These are phyloP conservation scores for Microtus richardsoni DNA, from an alignment of 2,113 vertebrate genomes.

Conservation along the genomic window DNA sequence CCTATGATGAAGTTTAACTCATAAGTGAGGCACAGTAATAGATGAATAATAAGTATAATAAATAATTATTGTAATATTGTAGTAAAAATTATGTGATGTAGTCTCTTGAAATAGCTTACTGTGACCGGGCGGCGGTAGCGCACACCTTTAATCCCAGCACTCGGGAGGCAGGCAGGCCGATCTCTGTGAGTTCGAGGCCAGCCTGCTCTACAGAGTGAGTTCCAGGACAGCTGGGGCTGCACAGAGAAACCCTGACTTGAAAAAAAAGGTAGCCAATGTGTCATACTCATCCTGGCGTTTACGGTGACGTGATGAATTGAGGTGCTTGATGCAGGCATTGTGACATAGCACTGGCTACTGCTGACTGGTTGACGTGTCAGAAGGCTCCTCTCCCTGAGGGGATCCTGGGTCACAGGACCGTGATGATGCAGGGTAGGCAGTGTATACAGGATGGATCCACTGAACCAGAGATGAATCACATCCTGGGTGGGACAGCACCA, in stretches of 20 bases:
- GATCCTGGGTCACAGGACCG: background rate
- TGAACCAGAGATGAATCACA: conserved; percentile 24
- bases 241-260: background rate
- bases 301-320: background rate
- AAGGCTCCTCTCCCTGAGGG: background rate
- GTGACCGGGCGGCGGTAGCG: fast-evolving
- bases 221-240: background rate
- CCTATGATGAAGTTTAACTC: background rate
- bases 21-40: background rate
- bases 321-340: background rate
- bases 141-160: background rate
- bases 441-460: background rate
- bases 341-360: background rate
- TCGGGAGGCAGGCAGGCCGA: background rate
- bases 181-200: background rate
- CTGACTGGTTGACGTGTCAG: background rate
- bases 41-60: background rate
- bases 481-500: background rate
- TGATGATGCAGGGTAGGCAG: background rate
- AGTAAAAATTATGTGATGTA: too few relatives aligned
- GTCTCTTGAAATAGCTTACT: background rate
- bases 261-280: background rate
- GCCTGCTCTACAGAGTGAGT: background rate
- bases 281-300: background rate
- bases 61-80: background rate